Conservation (phyloP, 2,888 invertebrate species). For the Andrena bicolor region DNA sequence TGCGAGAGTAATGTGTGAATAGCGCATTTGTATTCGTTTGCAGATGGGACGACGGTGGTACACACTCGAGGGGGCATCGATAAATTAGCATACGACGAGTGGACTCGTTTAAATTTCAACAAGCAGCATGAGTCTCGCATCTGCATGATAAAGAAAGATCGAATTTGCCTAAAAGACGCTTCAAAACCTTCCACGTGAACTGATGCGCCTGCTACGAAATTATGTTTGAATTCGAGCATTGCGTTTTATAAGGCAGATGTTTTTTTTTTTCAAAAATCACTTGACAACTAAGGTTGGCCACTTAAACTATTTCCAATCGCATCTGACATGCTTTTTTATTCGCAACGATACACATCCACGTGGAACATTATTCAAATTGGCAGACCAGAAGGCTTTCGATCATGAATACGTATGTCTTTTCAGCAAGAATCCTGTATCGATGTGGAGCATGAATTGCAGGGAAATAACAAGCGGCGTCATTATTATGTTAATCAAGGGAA, state of each 20-base stretch:
- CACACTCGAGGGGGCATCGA: conserved; percentile 21
- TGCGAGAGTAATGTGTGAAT: not conserved
- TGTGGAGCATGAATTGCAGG: too few species aligned
- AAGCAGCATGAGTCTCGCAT: conserved; percentile 34
- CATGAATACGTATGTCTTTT: not conserved
- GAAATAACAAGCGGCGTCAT: not conserved
- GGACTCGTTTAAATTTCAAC: conserved; percentile 58
- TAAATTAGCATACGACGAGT: conserved; percentile 62
- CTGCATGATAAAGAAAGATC: conserved; percentile 60
- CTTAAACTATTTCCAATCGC: conserved; percentile 2
- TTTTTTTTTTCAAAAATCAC: conserved; percentile 20
- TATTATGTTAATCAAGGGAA: conserved; percentile 17
- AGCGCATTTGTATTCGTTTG: conserved; percentile 4
- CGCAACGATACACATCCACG: conserved; percentile 9
- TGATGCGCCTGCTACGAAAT: conserved; percentile 38
- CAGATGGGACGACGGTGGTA: not conserved
- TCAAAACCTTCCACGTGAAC: conserved; percentile 37
- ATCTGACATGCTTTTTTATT: conserved; percentile 14
- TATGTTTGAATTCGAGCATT: conserved; percentile 46
- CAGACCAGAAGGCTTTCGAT: not conserved
- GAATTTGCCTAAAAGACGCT: conserved; percentile 51
- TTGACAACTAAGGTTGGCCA: conserved; percentile 13
- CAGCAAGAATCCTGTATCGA: not conserved
- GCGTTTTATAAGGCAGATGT: conserved; percentile 44
- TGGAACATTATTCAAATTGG: conserved; percentile 27